These are phyloP conservation scores for Corydoras maculifer DNA, from an alignment of 2,113 vertebrate species.

Conservation along the genomic window DNA sequence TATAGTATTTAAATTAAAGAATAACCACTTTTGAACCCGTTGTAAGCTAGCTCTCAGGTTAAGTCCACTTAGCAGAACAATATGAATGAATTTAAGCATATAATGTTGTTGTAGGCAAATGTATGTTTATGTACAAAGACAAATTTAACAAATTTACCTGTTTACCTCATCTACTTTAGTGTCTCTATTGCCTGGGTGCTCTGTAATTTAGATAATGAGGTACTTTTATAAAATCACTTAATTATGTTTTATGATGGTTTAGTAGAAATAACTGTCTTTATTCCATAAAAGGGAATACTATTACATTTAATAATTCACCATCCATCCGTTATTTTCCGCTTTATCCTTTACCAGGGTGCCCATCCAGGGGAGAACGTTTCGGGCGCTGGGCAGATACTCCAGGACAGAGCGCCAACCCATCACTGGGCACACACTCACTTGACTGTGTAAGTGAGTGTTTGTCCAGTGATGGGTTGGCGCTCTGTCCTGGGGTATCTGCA, in stretches of 20 bases:
- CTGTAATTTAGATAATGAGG: constrained; percentile 28
- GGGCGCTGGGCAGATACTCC: too few relatives aligned
- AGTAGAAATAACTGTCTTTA: constrained; percentile 1
- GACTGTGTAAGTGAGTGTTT: too few relatives aligned
- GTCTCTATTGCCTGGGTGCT: constrained; percentile 30
- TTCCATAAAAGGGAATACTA: constrained; percentile 6
- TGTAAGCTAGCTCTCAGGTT: constrained; percentile 1
- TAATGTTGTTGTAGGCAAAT: constrained; percentile 30
- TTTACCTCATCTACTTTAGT: constrained; percentile 33
- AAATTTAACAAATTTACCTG: constrained; percentile 39
- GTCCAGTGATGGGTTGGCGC: too few relatives aligned
- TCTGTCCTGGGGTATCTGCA: too few relatives aligned
- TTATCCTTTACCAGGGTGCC: too few relatives aligned
- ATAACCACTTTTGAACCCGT: constrained; percentile 9
- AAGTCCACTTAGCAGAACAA: constrained; percentile 34
- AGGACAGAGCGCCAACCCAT: too few relatives aligned
- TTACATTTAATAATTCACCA: too few relatives aligned
- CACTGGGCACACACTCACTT: too few relatives aligned
- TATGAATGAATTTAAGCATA: too few relatives aligned
- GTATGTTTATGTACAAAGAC: constrained; percentile 42
- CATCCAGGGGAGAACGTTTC: too few relatives aligned
- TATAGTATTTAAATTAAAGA: too few relatives aligned
- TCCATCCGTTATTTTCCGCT: too few relatives aligned
- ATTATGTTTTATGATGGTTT: constrained; percentile 11
- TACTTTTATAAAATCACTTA: constrained; percentile 25